A percentile compares a stretch with the other conserved stretches of the same genome.
Evolutionary conservation across 2,113 vertebrate species (phyloP).

Genomic region (Odocoileus virginianus): DNA sequence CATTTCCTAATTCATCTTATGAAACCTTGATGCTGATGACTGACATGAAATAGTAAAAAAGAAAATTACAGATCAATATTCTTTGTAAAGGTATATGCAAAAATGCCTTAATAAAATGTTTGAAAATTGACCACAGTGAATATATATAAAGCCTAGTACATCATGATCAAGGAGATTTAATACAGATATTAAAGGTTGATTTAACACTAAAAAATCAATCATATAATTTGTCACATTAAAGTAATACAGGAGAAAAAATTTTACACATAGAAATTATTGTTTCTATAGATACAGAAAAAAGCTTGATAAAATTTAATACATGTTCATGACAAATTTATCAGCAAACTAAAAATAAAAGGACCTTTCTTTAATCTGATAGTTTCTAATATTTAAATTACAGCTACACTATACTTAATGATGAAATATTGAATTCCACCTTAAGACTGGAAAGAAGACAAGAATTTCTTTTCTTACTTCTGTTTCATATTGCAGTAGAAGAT

Average conservation of each 20-base stretch:
- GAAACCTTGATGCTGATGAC: not conserved
- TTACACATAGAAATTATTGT: not conserved
- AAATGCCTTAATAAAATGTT: not conserved
- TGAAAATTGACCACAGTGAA: not conserved
- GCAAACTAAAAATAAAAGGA: not conserved
- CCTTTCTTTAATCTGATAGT: not conserved
- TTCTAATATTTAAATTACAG: not conserved
- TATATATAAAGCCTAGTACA: not conserved
- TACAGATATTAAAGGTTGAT: not conserved
- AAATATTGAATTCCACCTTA: not conserved
- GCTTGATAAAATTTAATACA: not conserved
- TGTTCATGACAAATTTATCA: not conserved
- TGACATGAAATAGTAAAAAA: not conserved
- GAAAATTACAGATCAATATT: not conserved
- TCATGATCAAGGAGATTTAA: not conserved
- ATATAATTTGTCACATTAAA: not conserved
- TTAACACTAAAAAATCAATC: not conserved
- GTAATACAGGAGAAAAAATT: not conserved
- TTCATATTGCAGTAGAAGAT: not conserved
- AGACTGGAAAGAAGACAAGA: not conserved
- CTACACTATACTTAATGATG: not conserved
- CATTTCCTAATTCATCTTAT: not conserved
- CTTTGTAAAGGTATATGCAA: not conserved
- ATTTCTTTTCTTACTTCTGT: not conserved
- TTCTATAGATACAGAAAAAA: not conserved